phyloP scores from a whole-genome alignment of 2,888 invertebrate genomes.

The Scaptodrosophila latifasciaeformis region DNA sequence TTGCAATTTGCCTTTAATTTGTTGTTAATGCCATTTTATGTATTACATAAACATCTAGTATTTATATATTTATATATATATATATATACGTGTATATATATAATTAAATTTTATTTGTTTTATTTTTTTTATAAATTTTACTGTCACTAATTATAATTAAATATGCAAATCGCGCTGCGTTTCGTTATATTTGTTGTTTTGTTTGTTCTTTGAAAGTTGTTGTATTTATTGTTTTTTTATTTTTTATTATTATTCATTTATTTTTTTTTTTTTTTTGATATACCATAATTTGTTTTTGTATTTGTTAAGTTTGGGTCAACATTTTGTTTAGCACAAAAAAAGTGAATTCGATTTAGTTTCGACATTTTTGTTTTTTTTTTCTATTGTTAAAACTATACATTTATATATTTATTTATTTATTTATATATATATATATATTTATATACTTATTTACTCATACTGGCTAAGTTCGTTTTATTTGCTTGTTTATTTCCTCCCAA shows the following conservation, averaged over 20 bases:
- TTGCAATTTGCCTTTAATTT: slow-evolving; percentile 12
- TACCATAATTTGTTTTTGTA: background rate
- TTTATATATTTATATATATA: slow-evolving; percentile 16
- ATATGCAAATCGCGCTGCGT: slow-evolving; percentile 48
- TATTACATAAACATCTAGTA: slow-evolving; percentile 53
- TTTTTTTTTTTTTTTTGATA: background rate
- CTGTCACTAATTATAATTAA: slow-evolving; percentile 2
- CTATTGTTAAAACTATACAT: too few species aligned
- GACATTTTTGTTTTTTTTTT: too few species aligned
- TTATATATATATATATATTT: background rate
- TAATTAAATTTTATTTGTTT: too few species aligned
- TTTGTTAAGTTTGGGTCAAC: background rate
- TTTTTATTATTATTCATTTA: background rate
- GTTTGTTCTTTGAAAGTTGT: slow-evolving; percentile 29
- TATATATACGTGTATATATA: slow-evolving; percentile 22
- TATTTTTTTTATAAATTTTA: too few species aligned
- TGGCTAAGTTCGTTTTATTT: slow-evolving; percentile 8
- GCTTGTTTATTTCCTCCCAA: slow-evolving; percentile 1
- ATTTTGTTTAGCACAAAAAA: background rate
- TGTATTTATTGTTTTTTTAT: slow-evolving; percentile 15
- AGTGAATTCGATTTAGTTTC: background rate
- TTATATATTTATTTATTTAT: background rate
- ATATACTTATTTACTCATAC: background rate
- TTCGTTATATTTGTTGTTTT: slow-evolving; percentile 5
- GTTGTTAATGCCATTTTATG: slow-evolving; percentile 32